Percentiles rank a stretch among this genome's conserved stretches.
Evolutionary conservation across 64 coral and sea anemone species (phyloP).

Genomic region (Actinia equina): DNA sequence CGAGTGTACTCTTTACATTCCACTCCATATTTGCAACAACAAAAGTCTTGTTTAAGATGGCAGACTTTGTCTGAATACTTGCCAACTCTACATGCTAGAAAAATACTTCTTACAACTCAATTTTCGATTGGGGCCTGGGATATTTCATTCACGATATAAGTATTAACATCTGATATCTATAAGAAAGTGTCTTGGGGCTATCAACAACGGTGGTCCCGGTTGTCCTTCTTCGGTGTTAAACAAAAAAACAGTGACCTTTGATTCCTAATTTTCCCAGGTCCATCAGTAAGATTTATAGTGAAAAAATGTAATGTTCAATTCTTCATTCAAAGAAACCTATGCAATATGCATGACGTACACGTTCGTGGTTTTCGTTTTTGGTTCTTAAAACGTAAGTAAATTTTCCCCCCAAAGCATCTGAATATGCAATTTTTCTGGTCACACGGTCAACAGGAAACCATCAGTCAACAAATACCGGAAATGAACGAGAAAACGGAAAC

Average conservation of each 20-base stretch:
- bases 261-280: neutral
- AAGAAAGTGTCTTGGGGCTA: slow-evolving; percentile 1
- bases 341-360: neutral
- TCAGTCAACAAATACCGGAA: slow-evolving; percentile 35
- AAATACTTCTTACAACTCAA: neutral
- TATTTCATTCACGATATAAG: neutral
- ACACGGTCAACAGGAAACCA: slow-evolving; percentile 21
- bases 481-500: slow-evolving; percentile 32
- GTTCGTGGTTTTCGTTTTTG: neutral
- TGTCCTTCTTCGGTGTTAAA: neutral
- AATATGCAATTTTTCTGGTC: slow-evolving; percentile 15
- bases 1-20: slow-evolving; percentile 13
- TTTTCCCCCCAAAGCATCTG: neutral
- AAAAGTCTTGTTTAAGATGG: neutral
- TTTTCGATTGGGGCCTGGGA: neutral
- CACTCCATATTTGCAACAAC: neutral
- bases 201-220: slow-evolving; percentile 2
- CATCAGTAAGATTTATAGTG: neutral
- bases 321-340: neutral
- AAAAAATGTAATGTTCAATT: neutral
- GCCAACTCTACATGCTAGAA: neutral
- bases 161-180: slow-evolving; percentile 16
- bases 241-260: slow-evolving; percentile 10
- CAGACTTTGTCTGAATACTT: neutral
- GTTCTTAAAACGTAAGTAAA: neutral